Evolutionary conservation across 1,140 invertebrate species (phyloP).

Genomic region (Drosophila obscura): DNA sequence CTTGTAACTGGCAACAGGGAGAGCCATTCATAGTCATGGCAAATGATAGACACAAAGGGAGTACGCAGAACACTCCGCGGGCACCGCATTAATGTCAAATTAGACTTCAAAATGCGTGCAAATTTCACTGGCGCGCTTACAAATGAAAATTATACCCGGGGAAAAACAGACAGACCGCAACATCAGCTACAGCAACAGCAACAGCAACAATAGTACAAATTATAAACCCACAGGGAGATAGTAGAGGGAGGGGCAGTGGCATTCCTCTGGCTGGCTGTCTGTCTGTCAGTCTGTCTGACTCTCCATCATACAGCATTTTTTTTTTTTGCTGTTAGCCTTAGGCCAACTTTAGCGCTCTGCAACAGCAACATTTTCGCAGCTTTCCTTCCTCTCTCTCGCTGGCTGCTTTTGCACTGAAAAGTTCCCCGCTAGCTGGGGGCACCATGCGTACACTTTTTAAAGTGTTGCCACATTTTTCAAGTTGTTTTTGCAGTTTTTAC

Average conservation of each 20-base stretch:
- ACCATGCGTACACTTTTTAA: conserved; percentile 46
- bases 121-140: conserved; percentile 70
- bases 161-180: conserved; percentile 29
- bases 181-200: conserved; percentile 33
- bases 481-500: conserved; percentile 17
- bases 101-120: conserved; percentile 79
- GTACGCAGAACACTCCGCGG: conserved; percentile 55
- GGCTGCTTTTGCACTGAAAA: conserved; percentile 13
- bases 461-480: conserved; percentile 47
- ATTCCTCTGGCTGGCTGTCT: conserved; percentile 2
- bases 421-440: conserved; percentile 16
- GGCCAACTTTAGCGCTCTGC: conserved; percentile 49
- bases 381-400: conserved; percentile 13
- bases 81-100: conserved; percentile 77
- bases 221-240: conserved; percentile 48
- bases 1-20: background rate
- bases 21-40: background rate
- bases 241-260: background rate
- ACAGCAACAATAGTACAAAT: conserved; percentile 48
- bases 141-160: conserved; percentile 61
- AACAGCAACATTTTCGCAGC: conserved; percentile 14
- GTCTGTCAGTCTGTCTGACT: conserved; percentile 14
- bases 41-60: background rate
- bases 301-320: conserved; percentile 27
- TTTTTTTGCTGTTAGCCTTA: conserved; percentile 33